Evolutionary conservation across 2,888 invertebrate genomes (phyloP).

Genomic region (Pseudoips prasinana): DNA sequence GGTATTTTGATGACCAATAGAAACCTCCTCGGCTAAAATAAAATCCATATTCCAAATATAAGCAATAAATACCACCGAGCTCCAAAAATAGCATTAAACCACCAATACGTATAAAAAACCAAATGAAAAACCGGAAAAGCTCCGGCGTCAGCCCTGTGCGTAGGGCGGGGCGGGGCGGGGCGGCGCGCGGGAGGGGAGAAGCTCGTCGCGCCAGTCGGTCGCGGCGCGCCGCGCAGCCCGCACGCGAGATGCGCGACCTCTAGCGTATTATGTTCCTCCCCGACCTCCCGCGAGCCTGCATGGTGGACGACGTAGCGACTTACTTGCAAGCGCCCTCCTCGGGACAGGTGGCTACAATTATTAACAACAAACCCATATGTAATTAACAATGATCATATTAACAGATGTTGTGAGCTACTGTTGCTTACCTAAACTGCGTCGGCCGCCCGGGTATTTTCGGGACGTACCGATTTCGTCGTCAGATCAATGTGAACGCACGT

Average conservation of each 20-base stretch:
- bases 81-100: too few species aligned
- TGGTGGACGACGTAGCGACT: constrained; percentile 97
- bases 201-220: constrained; percentile 66
- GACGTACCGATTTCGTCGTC: constrained; percentile 56
- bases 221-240: constrained; percentile 78
- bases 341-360: constrained; percentile 91
- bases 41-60: background rate
- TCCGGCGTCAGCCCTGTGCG: constrained; percentile 53
- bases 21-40: too few species aligned
- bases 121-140: constrained; percentile 49
- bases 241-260: constrained; percentile 74
- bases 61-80: background rate
- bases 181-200: constrained; percentile 31
- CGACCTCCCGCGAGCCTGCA: constrained; percentile 96
- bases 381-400: constrained; percentile 82
- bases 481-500: constrained; percentile 63
- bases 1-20: too few species aligned
- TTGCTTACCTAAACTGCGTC: constrained; percentile 74
- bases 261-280: constrained; percentile 92
- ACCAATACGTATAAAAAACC: background rate
- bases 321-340: constrained; percentile 97
- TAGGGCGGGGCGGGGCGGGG: constrained; percentile 45
- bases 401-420: constrained; percentile 81
- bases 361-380: constrained; percentile 81
- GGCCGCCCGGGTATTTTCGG: constrained; percentile 81